These are phyloP conservation scores for Dendrolimus kikuchii DNA, from an alignment of 1,140 invertebrate genomes.

Conservation along the genomic window DNA sequence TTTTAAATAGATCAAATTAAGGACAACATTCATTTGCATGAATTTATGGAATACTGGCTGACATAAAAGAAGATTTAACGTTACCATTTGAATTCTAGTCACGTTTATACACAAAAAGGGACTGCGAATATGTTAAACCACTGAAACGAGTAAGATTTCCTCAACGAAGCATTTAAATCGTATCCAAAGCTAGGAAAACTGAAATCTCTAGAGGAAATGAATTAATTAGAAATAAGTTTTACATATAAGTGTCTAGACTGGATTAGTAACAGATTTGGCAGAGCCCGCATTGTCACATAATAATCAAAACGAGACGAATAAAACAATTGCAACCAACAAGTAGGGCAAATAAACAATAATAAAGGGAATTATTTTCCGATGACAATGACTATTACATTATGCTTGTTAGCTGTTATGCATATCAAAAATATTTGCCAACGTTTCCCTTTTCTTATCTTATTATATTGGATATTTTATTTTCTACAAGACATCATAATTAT, in stretches of 20 bases:
- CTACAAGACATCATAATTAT: not conserved
- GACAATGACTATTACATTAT: conserved; percentile 4
- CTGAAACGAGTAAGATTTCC: no score
- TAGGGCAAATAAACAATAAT: conserved; percentile 1
- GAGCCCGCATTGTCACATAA: conserved; percentile 1
- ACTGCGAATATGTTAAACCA: no score
- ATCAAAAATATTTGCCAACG: not conserved
- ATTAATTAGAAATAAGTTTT: not conserved
- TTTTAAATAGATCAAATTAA: no score
- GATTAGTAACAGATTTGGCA: conserved; percentile 3
- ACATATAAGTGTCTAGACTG: not conserved
- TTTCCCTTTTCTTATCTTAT: not conserved
- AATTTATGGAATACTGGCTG: no score
- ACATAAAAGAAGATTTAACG: no score
- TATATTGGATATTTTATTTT: not conserved
- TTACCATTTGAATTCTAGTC: no score
- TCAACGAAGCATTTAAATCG: no score
- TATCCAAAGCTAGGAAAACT: no score
- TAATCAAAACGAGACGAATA: not conserved
- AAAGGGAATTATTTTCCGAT: conserved; percentile 1
- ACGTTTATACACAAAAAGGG: no score
- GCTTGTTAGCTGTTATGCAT: not conserved
- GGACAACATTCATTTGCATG: no score
- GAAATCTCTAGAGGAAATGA: no score
- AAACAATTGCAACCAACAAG: not conserved